Conservation (phyloP, 1,140 invertebrate species). For the Steinernema feltiae region DNA sequence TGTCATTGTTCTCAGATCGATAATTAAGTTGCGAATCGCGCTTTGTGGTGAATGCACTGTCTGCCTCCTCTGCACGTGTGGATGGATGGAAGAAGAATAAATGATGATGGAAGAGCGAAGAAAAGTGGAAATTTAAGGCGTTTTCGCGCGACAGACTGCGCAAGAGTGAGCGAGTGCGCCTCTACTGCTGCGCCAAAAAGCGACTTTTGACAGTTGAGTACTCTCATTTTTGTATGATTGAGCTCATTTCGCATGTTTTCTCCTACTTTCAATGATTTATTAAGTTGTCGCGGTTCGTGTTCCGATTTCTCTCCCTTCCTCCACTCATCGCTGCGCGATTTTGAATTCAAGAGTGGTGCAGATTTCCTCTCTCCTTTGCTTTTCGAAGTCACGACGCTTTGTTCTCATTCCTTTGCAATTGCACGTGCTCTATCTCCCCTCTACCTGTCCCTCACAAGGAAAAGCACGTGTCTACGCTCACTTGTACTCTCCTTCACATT, state of each 20-base stretch:
- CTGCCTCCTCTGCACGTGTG: background rate
- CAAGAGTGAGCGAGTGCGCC: background rate
- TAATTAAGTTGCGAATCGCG: slow-evolving; percentile 12
- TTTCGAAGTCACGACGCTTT: too few relatives aligned
- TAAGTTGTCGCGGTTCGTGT: background rate
- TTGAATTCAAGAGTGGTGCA: too few relatives aligned
- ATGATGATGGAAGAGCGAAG: slow-evolving; percentile 11
- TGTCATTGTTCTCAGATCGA: slow-evolving; percentile 10
- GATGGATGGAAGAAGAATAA: background rate
- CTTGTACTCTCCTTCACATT: too few relatives aligned
- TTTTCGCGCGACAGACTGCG: slow-evolving; percentile 3
- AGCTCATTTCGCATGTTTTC: background rate
- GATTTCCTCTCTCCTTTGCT: too few relatives aligned
- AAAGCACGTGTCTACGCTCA: too few relatives aligned
- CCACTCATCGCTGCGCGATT: too few relatives aligned
- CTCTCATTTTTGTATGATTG: background rate
- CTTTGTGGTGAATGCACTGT: slow-evolving; percentile 5
- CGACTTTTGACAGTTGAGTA: slow-evolving; percentile 7
- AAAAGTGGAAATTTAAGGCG: background rate
- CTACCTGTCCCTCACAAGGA: too few relatives aligned
- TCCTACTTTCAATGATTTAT: background rate
- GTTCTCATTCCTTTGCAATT: too few relatives aligned
- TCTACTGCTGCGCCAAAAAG: background rate
- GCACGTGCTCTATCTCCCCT: too few relatives aligned
- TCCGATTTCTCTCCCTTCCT: too few relatives aligned